These are phyloP conservation scores for Helogale parvula DNA, from an alignment of 2,113 vertebrate species.

Conservation along the genomic window DNA sequence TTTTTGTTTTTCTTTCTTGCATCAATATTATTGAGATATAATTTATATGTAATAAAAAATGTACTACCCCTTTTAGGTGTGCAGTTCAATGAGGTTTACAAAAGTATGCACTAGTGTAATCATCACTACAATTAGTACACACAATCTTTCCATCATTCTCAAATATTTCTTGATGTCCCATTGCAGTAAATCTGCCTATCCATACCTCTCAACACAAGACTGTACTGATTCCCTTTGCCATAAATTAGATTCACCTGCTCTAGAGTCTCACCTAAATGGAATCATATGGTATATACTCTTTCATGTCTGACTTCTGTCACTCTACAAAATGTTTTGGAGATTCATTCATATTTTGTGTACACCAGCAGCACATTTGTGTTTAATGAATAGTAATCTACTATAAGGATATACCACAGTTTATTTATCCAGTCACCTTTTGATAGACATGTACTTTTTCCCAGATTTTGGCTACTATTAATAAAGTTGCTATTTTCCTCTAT, in stretches of 20 bases:
- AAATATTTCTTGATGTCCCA: background rate
- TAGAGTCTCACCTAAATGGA: background rate
- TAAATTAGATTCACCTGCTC: background rate
- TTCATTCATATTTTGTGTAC: background rate
- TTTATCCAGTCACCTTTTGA: background rate
- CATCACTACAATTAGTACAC: background rate
- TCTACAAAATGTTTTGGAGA: background rate
- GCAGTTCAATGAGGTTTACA: background rate
- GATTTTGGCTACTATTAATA: background rate
- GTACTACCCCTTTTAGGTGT: background rate
- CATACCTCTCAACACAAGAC: background rate
- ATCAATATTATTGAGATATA: background rate
- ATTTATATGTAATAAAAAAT: background rate
- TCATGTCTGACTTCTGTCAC: background rate
- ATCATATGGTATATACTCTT: background rate
- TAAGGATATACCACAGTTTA: background rate
- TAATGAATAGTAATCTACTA: background rate
- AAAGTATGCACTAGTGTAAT: background rate
- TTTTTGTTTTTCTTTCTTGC: background rate
- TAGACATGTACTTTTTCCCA: background rate
- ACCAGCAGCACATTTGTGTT: background rate
- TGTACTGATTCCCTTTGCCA: background rate
- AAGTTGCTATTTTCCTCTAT: background rate
- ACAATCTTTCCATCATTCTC: background rate
- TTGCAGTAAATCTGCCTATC: background rate